These are phyloP conservation scores for Eilema griseolum DNA, from an alignment of 2,888 invertebrate genomes.

Conservation along the genomic window DNA sequence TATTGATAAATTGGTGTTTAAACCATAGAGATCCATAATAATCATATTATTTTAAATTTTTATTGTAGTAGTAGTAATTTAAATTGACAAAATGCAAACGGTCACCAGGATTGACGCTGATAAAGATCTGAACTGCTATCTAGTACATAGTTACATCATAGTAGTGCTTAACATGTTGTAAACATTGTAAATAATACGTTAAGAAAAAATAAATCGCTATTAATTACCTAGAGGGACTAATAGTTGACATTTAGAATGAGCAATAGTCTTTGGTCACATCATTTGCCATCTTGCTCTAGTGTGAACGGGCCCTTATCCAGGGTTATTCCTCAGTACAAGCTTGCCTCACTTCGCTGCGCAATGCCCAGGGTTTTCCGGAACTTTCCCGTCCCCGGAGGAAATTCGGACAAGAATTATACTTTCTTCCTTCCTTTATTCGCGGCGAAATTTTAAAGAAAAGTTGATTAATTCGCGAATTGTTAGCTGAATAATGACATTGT, in stretches of 20 bases:
- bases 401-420: conserved; percentile 37
- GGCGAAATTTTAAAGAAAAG: conserved; percentile 39
- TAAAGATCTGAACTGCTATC: too few relatives aligned
- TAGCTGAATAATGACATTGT: conserved; percentile 32
- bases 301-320: conserved; percentile 21
- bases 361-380: conserved; percentile 25
- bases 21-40: background rate
- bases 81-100: too few relatives aligned
- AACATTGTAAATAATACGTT: too few relatives aligned
- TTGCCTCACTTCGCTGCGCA: conserved; percentile 17
- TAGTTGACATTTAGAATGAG: too few relatives aligned
- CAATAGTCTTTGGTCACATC: background rate
- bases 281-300: conserved; percentile 10
- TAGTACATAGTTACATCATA: too few relatives aligned
- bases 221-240: too few relatives aligned
- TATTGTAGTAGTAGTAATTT: too few relatives aligned
- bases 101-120: too few relatives aligned
- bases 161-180: too few relatives aligned
- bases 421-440: conserved; percentile 34
- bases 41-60: too few relatives aligned
- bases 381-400: conserved; percentile 22
- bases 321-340: conserved; percentile 16
- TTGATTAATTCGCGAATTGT: conserved; percentile 49
- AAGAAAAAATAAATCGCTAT: too few relatives aligned
- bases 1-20: too few relatives aligned